A percentile compares a stretch with the other conserved stretches of the same genome.
These are phyloP conservation scores for Hippopotamyrus pictus DNA, from an alignment of 2,797 vertebrate species.

Conservation along the genomic window DNA sequence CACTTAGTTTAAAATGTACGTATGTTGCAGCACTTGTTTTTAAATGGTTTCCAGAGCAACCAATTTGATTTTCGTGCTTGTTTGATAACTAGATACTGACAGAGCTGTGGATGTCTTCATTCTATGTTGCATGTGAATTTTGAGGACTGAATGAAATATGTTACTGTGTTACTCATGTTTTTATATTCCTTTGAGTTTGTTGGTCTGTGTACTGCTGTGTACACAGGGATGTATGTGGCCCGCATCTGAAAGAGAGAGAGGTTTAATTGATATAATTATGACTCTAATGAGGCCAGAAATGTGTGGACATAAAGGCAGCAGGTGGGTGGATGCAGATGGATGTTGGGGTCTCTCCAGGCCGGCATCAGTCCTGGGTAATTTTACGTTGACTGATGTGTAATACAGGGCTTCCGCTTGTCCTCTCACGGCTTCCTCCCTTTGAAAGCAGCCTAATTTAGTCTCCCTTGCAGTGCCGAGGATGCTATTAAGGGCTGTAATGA, in stretches of 20 bases:
- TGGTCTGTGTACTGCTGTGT: not conserved
- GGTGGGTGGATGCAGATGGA: not conserved
- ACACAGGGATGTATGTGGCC: not conserved
- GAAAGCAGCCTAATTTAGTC: conserved; percentile 17
- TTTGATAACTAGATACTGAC: not conserved
- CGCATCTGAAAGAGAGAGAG: not conserved
- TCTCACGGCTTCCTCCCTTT: not conserved
- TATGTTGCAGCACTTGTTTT: not conserved
- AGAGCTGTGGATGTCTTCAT: not conserved
- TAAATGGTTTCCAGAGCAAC: not conserved
- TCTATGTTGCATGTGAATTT: not conserved
- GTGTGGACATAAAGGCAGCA: not conserved
- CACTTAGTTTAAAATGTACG: not conserved
- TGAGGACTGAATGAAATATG: not conserved
- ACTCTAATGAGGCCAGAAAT: not conserved
- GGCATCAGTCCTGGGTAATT: conserved; percentile 15
- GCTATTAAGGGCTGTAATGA: conserved; percentile 6
- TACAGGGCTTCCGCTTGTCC: not conserved
- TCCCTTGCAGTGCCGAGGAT: not conserved
- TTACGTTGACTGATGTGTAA: conserved; percentile 14
- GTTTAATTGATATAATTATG: not conserved
- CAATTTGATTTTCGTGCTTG: not conserved
- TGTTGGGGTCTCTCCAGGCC: not conserved
- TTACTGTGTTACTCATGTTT: not conserved
- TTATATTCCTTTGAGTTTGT: not conserved